A percentile compares a stretch with the other conserved stretches of the same genome.
Conservation (phyloP, 2,113 vertebrate genomes). For the Centropristis striata region DNA sequence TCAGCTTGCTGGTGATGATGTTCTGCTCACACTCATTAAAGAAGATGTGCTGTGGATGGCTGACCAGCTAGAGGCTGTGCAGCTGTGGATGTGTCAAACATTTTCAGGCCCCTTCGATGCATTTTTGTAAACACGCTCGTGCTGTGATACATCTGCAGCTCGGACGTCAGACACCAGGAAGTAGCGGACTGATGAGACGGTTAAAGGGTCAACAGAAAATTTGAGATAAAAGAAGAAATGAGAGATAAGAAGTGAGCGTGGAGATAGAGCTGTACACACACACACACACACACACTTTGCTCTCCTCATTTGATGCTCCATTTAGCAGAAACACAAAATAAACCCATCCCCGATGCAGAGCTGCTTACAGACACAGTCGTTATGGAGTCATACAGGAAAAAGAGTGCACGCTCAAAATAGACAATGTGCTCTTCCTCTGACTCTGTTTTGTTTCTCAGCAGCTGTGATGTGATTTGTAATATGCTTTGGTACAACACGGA, state of each 20-base stretch:
- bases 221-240: conserved; percentile 13
- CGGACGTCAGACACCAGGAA: neutral
- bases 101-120: neutral
- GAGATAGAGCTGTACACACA: conserved; percentile 44
- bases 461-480: conserved; percentile 36
- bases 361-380: conserved; percentile 48
- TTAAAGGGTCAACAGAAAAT: conserved; percentile 9
- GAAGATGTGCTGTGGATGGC: conserved; percentile 10
- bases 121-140: neutral
- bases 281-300: conserved; percentile 47
- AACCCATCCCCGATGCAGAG: conserved; percentile 47
- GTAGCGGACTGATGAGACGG: conserved; percentile 6
- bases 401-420: conserved; percentile 46
- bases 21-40: conserved; percentile 32
- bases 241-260: neutral
- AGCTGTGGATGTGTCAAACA: conserved; percentile 47
- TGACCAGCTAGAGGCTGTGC: conserved; percentile 41
- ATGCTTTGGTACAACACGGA: neutral
- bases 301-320: conserved; percentile 78
- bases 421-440: conserved; percentile 30
- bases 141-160: neutral
- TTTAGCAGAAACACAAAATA: conserved; percentile 75
- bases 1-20: neutral
- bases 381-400: conserved; percentile 33
- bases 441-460: conserved; percentile 2